Evolutionary conservation across 2,888 invertebrate genomes (phyloP).

Genomic region (Eurytoma adleriae): DNA sequence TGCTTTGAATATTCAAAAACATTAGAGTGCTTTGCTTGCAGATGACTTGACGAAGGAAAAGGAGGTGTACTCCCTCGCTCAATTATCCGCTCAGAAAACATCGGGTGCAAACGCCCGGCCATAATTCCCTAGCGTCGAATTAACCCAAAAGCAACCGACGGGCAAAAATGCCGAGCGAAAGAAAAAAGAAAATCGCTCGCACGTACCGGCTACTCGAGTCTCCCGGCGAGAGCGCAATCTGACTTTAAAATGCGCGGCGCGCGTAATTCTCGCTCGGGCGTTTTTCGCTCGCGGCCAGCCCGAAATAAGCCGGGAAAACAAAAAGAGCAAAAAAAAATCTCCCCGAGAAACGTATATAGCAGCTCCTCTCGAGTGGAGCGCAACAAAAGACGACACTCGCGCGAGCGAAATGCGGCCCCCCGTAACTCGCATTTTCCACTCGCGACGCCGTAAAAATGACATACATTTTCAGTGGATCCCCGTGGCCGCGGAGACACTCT

Average conservation of each 20-base stretch:
- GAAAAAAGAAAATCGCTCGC: background rate
- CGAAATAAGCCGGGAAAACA: background rate
- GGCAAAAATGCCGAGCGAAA: background rate
- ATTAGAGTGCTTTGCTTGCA: too few species aligned
- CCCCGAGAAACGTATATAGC: too few species aligned
- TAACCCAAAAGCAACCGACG: background rate
- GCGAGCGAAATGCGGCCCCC: conserved; percentile 51
- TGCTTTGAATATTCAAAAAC: too few species aligned
- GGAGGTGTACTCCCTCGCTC: too few species aligned
- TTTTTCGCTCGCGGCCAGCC: background rate
- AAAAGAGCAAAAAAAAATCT: background rate
- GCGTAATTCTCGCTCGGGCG: background rate
- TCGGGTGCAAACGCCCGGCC: too few species aligned
- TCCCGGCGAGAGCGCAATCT: background rate
- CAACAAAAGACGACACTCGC: conserved; percentile 46
- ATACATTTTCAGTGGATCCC: conserved; percentile 55
- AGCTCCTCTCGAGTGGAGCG: conserved; percentile 23
- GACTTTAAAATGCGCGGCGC: conserved; percentile 24
- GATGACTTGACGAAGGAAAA: too few species aligned
- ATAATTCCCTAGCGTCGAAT: too few species aligned
- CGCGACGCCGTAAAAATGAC: conserved; percentile 56
- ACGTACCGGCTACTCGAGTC: background rate
- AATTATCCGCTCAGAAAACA: too few species aligned
- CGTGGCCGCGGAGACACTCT: conserved; percentile 3
- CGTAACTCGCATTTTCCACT: conserved; percentile 57